phyloP scores from a whole-genome alignment of 1,140 invertebrate genomes.

The Heliconius hewitsoni region DNA sequence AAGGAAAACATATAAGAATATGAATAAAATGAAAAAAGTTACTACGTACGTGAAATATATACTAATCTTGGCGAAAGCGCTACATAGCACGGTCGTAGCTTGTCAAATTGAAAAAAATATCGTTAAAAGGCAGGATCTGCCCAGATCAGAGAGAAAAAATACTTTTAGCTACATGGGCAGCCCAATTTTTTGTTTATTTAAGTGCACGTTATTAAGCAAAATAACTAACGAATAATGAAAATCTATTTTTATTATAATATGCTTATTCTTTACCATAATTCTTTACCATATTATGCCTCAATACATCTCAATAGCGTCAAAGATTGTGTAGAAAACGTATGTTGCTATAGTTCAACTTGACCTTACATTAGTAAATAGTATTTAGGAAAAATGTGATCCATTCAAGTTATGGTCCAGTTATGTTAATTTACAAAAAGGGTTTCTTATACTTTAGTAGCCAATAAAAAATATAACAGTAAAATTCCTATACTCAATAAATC shows the following conservation, averaged over 20 bases:
- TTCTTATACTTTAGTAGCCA: not conserved
- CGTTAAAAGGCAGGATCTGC: no score
- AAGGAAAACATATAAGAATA: no score
- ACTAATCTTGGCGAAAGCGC: no score
- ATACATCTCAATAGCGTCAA: not conserved
- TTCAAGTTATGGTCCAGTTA: not conserved
- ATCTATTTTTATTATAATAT: not conserved
- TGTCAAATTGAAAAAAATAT: no score
- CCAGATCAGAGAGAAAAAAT: no score
- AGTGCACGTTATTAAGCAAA: no score
- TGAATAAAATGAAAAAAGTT: no score
- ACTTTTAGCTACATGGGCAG: no score
- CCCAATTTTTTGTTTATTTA: no score
- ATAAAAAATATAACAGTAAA: slow-evolving; percentile 1
- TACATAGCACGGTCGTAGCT: no score
- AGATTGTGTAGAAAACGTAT: not conserved
- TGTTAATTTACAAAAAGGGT: not conserved
- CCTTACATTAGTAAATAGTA: not conserved
- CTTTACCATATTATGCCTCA: not conserved
- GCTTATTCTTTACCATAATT: not conserved
- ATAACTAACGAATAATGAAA: no score
- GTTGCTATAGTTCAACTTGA: not conserved
- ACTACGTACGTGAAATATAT: no score
- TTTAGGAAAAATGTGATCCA: not conserved
- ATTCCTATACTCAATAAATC: not conserved